These are phyloP conservation scores for Coracias cyanogaster DNA, from an alignment of 2,797 vertebrate genomes.

Conservation along the genomic window DNA sequence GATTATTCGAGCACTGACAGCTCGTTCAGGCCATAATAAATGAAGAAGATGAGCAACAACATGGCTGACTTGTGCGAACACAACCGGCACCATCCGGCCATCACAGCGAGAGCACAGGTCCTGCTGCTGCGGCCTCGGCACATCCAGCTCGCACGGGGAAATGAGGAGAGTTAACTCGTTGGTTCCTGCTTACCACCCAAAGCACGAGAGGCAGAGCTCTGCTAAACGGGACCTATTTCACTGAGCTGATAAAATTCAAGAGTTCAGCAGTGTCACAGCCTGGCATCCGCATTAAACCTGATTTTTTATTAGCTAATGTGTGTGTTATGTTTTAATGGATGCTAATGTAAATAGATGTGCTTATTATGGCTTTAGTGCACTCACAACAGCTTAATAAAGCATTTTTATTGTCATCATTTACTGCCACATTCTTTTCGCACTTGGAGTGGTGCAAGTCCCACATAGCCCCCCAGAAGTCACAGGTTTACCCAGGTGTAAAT, in stretches of 20 bases:
- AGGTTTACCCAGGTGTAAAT: slow-evolving; percentile 65
- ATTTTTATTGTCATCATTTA: slow-evolving; percentile 72
- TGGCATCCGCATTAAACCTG: slow-evolving; percentile 32
- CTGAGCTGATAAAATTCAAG: slow-evolving; percentile 46
- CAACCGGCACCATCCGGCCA: not conserved
- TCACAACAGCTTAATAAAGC: slow-evolving; percentile 60
- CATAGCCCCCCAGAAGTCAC: slow-evolving; percentile 41
- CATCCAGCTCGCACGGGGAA: not conserved
- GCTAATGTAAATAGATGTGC: slow-evolving; percentile 68
- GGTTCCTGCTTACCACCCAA: not conserved
- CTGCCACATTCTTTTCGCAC: slow-evolving; percentile 60
- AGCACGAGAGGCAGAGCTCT: not conserved
- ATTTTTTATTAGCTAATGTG: slow-evolving; percentile 47
- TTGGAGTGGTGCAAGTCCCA: slow-evolving; percentile 27
- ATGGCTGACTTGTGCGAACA: not conserved
- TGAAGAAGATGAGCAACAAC: slow-evolving; percentile 4
- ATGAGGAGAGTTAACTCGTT: not conserved
- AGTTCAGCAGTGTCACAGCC: slow-evolving; percentile 43
- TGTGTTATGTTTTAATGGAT: slow-evolving; percentile 53
- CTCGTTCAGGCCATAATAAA: not conserved
- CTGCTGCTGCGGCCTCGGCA: not conserved
- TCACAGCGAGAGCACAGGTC: not conserved
- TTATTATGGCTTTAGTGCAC: slow-evolving; percentile 60
- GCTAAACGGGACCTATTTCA: slow-evolving; percentile 9
- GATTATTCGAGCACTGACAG: not conserved